Base-by-base conservation (phyloP, 1,140 invertebrate genomes). In the Caerostris darwini region DNA sequence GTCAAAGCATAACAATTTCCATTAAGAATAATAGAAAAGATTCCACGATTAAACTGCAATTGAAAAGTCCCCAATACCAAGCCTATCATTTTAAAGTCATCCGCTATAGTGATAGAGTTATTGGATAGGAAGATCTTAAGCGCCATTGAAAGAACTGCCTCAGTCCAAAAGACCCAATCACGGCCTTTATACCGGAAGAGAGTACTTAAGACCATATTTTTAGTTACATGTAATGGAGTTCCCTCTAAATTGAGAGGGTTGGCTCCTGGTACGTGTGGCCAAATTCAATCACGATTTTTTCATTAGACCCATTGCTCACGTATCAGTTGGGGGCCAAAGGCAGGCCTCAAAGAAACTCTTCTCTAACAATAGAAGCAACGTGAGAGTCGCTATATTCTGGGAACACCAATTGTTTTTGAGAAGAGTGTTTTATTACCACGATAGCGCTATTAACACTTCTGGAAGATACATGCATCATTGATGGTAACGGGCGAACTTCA, bases 281-380 rank as follows among this genome's bases (percentile, higher is more conserved):
- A 58, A 59, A 87, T 93, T 71, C 83, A 87, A 93, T 93, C 92
- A 93, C 92, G 92, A 93, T 59, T 87, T 93, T 93, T 93, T 93
- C 92, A 93, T 93, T 93, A 87, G 83, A 34, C 7, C 14, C 61
- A 54, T 50, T 58, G 56, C 61, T 87, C 92, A 93, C 92, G 92
- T 93, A 57, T 14, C 7, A 69, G 17, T 7, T 4, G 2, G 12
- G 2, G 12, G 58, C 14, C 61, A 7, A 56, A n/a, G 34, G 50
- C 12, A 50, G 61, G 3, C 3, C 7, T 53, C n/a, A 53, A 57
- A 71, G 81, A 59, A 87, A 64, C 54, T 69, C 7, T 87, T 71
- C 64, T 50, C 5, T 64, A 93, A 93, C 92, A 93, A 93, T 93
- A 14, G 83, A n/a, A 2, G 14, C 12, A 19, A 93, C 92, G 92